phyloP scores from a whole-genome alignment of 1,140 invertebrate genomes.

The Antheraea mylitta region DNA sequence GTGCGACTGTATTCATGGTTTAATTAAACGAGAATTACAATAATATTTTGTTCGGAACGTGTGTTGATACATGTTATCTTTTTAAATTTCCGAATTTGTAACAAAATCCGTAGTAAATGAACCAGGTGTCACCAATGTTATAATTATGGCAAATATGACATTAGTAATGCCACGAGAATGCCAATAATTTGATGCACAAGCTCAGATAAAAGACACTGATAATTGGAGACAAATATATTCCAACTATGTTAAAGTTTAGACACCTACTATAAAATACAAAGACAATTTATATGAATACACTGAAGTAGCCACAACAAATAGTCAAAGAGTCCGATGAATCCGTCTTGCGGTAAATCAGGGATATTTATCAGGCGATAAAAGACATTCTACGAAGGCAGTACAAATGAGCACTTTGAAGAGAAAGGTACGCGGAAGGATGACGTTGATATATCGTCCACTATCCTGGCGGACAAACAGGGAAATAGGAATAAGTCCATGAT shows the following conservation, averaged over 20 bases:
- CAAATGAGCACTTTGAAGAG: constrained; percentile 14
- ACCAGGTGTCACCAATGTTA: too few relatives aligned
- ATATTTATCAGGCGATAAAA: constrained; percentile 13
- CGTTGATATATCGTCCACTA: constrained; percentile 15
- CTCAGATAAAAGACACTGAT: not conserved
- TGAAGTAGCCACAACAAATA: constrained; percentile 1
- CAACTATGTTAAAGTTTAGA: too few relatives aligned
- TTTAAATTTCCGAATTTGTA: not conserved
- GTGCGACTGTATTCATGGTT: not conserved
- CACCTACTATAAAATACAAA: not conserved
- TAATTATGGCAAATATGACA: too few relatives aligned
- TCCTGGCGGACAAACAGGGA: constrained; percentile 14
- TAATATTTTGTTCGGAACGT: not conserved
- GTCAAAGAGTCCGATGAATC: constrained; percentile 1
- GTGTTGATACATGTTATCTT: not conserved
- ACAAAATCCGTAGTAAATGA: too few relatives aligned
- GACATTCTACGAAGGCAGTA: constrained; percentile 8
- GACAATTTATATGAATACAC: not conserved
- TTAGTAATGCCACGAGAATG: too few relatives aligned
- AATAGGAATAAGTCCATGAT: constrained; percentile 9
- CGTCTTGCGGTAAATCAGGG: constrained; percentile 4
- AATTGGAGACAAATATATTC: not conserved
- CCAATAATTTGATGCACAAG: not conserved
- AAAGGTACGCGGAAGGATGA: constrained; percentile 12
- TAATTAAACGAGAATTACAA: constrained; percentile 3